Evolutionary conservation across 2,888 invertebrate genomes (phyloP).

Genomic region (Cerceris rybyensis): DNA sequence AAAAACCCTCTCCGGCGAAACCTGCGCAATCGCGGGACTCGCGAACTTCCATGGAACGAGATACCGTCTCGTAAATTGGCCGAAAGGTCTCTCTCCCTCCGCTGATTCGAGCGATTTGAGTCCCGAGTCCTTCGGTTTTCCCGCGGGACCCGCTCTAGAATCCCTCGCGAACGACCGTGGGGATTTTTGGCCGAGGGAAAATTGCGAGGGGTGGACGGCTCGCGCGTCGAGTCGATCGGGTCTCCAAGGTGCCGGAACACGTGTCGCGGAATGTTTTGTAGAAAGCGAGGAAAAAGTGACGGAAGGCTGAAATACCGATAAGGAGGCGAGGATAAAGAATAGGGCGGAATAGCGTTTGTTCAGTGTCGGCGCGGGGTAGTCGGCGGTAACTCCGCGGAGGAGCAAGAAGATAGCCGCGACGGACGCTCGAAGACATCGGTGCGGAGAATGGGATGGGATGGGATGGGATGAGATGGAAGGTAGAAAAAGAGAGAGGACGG

Average conservation of each 20-base stretch:
- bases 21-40: too few relatives aligned
- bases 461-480: background rate
- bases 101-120: too few relatives aligned
- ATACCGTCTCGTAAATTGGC: background rate
- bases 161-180: background rate
- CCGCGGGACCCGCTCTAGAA: background rate
- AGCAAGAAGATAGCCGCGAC: slow-evolving; percentile 56
- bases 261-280: slow-evolving; percentile 70
- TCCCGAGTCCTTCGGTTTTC: too few relatives aligned
- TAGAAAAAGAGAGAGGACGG: slow-evolving; percentile 19
- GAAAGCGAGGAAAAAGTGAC: slow-evolving; percentile 53
- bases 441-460: slow-evolving; percentile 52
- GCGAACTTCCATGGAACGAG: too few relatives aligned
- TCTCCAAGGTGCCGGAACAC: slow-evolving; percentile 71
- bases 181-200: slow-evolving; percentile 12
- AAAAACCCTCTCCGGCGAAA: too few relatives aligned
- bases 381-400: slow-evolving; percentile 16
- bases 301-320: background rate
- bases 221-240: slow-evolving; percentile 40
- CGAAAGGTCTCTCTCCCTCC: background rate
- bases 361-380: background rate
- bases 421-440: slow-evolving; percentile 48
- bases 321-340: slow-evolving; percentile 2
- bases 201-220: too few relatives aligned
- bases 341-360: slow-evolving; percentile 17